Base-by-base conservation (phyloP, 2,888 invertebrate genomes). In the Ectemnius lituratus region DNA sequence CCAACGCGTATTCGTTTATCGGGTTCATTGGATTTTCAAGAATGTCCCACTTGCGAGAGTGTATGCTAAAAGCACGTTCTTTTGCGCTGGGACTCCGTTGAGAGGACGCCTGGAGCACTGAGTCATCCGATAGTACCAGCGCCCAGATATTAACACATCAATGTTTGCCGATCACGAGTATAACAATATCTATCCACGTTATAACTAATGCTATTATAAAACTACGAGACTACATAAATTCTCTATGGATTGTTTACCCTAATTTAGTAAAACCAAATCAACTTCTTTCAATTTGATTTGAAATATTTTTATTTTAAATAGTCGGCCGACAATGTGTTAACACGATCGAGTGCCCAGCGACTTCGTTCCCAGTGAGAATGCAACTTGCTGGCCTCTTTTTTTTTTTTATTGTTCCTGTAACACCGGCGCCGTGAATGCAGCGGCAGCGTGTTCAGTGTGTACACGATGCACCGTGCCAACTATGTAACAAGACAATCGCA, bases 391-490 rank as follows among this genome's bases (percentile, higher is more conserved):
- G 37, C 37, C 37, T 37, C 37, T 37, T 11, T 37, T 11, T 37
- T n/a, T 8, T 37, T 11, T 37, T 37, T 27, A 58, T 58, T 58
- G 27, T 58, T 3, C 16, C n/a, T n/a, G 37, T 27, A 5, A 46
- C 16, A 62, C 46, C 46, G 20, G 47, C 16, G 28, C 46, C 46
- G 27, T 11, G 37, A 47, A 58, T 20, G 18, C 18, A 14, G n/a
- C n/a, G 16, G 52, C 52, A 52, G 52, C 52, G 52, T 16, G 52
- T 52, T 14, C 4, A 52, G 52, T 5, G 16, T 52, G n/a, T 16
- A 52, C 52, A 52, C 52, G 52, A 11, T 52, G 16, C 52, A 16
- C 52, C n/a, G 52, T 52, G 52, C 52, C 52, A 52, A 52, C 52
- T 52, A 52, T 52, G 52, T 52, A 52, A 52, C 16, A 52, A 52